Conservation (phyloP, 2,797 vertebrate species). For the Nyctibius grandis region DNA sequence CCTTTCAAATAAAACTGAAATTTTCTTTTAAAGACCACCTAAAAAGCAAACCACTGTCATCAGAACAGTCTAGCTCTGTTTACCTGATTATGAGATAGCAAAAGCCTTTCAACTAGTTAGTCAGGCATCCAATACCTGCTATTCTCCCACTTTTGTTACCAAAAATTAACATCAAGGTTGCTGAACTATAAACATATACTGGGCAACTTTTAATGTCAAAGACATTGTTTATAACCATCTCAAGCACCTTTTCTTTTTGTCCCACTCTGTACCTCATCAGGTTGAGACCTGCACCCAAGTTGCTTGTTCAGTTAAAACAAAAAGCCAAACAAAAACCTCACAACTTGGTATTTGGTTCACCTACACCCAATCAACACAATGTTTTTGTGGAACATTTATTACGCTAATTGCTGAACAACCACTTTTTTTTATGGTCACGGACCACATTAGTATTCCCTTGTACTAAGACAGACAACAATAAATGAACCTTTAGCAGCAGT, state of each 20-base stretch:
- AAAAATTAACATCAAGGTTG: neutral
- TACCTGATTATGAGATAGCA: rapidly evolving
- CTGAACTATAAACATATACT: neutral
- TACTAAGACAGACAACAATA: neutral
- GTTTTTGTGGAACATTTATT: neutral
- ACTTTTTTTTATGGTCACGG: neutral
- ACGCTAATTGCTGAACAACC: neutral
- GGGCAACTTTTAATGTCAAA: neutral
- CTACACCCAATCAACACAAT: neutral
- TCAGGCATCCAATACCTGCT: neutral
- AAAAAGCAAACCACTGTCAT: neutral
- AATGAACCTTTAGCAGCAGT: neutral
- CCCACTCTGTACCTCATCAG: neutral
- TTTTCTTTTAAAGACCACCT: neutral
- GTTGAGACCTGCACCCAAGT: neutral
- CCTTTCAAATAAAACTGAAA: neutral
- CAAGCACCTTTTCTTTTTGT: neutral
- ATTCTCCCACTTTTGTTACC: neutral
- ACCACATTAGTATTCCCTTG: neutral
- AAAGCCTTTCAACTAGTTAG: neutral
- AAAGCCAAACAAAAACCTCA: neutral
- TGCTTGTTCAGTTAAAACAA: neutral
- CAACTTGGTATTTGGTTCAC: neutral
- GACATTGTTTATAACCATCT: neutral
- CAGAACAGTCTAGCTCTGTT: neutral